Conservation (phyloP, 2,888 invertebrate species). For the Didymodactylos carnosus region DNA sequence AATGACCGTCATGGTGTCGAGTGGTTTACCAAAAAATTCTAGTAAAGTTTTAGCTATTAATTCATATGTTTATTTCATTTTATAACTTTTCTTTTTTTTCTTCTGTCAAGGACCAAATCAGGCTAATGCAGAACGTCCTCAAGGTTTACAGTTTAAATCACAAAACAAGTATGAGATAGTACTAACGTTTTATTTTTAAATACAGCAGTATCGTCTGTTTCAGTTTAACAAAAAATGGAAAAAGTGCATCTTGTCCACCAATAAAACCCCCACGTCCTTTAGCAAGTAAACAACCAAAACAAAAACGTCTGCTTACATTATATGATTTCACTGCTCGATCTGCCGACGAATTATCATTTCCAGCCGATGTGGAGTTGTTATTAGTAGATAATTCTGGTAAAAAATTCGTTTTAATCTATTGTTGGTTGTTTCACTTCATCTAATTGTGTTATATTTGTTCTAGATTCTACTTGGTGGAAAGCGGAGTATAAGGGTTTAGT, state of each 20-base stretch:
- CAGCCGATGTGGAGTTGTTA: neutral
- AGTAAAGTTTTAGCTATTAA: no score
- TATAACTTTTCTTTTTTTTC: no score
- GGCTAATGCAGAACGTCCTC: neutral
- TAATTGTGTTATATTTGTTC: neutral
- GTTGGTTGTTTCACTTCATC: neutral
- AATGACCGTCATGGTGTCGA: neutral
- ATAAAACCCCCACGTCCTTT: neutral
- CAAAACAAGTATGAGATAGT: no score
- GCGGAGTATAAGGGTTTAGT: neutral
- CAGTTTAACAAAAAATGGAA: neutral
- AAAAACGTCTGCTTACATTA: neutral
- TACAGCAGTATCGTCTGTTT: no score
- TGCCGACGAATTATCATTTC: neutral
- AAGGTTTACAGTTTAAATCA: neutral
- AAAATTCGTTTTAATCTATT: neutral
- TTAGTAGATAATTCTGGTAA: neutral
- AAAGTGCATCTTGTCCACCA: neutral
- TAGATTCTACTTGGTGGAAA: neutral
- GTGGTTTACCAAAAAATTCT: neutral
- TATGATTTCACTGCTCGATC: neutral
- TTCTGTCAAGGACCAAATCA: neutral
- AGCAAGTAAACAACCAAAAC: neutral
- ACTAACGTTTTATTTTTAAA: no score
- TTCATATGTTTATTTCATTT: no score